Percentiles rank a stretch among this genome's conserved stretches.
Conservation (phyloP, 2,113 vertebrate genomes). For the Puffinus mauretanicus region DNA sequence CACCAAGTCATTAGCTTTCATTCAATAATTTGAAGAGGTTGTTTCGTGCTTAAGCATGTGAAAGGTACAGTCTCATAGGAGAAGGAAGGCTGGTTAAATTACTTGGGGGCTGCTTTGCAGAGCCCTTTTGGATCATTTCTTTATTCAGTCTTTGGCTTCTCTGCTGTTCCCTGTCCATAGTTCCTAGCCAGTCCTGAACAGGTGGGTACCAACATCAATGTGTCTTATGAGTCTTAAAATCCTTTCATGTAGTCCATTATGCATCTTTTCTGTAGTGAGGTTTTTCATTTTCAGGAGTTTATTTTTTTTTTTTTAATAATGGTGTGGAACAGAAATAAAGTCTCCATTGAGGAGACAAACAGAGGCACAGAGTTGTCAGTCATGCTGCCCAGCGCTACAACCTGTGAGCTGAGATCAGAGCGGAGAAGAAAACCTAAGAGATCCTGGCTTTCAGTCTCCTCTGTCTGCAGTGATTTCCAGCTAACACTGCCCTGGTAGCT, state of each 20-base stretch:
- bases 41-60: background rate
- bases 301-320: background rate
- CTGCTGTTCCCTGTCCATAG: background rate
- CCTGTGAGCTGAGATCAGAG: background rate
- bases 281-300: background rate
- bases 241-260: background rate
- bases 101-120: background rate
- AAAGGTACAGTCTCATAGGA: background rate
- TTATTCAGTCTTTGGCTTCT: background rate
- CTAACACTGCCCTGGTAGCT: background rate
- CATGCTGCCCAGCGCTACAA: background rate
- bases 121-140: background rate
- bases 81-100: background rate
- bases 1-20: background rate
- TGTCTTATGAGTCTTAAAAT: background rate
- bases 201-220: fast-evolving
- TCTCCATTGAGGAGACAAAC: background rate
- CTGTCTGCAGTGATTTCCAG: background rate
- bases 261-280: background rate
- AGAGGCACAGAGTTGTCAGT: background rate
- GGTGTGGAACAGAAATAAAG: background rate
- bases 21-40: background rate
- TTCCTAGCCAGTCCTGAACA: background rate
- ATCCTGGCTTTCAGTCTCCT: background rate
- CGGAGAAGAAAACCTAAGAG: background rate